Conservation (phyloP, 2,113 vertebrate species). For the Indicator maculatus region DNA sequence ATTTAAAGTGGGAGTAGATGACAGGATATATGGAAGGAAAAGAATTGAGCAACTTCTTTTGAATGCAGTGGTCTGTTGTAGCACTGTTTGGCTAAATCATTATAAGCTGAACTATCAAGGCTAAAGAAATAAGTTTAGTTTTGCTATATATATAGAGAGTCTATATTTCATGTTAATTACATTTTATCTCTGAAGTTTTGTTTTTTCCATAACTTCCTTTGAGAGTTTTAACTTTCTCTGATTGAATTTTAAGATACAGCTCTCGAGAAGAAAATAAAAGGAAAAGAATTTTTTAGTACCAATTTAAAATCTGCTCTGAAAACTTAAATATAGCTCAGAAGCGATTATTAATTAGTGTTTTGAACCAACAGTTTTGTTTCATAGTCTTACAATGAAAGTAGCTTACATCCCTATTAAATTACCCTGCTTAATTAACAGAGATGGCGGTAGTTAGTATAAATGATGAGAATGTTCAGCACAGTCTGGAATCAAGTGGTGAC, state of each 20-base stretch:
- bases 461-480: not conserved
- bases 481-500: not conserved
- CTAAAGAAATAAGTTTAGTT: not conserved
- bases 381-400: not conserved
- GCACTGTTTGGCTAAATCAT: not conserved
- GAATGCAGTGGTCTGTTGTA: not conserved
- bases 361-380: not conserved
- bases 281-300: not conserved
- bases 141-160: not conserved
- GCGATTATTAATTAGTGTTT: not conserved
- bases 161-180: not conserved
- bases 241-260: not conserved
- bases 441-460: not conserved
- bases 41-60: fast-evolving
- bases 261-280: not conserved
- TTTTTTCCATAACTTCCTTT: not conserved
- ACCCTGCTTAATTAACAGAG: not conserved
- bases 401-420: not conserved
- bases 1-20: not conserved
- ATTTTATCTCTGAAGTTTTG: not conserved
- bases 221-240: not conserved
- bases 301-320: not conserved
- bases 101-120: not conserved
- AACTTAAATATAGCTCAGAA: not conserved
- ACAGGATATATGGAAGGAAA: not conserved